A percentile compares a stretch with the other conserved stretches of the same genome.
phyloP scores from a whole-genome alignment of 2,888 invertebrate species.

The Andrena chrysosceles region DNA sequence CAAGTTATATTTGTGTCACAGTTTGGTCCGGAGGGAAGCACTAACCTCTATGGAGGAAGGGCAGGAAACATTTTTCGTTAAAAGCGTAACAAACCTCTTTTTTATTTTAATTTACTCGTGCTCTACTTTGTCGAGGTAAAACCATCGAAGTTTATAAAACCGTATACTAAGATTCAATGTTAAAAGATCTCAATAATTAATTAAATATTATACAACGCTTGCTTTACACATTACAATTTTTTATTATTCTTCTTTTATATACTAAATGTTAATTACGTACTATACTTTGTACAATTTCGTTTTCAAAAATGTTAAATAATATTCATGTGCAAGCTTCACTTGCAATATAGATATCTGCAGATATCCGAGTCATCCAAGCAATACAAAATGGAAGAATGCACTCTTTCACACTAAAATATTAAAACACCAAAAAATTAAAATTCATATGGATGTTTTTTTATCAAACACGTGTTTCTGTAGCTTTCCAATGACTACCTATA shows the following conservation, averaged over 20 bases:
- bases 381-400: too few species aligned
- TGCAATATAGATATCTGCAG: too few species aligned
- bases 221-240: neutral
- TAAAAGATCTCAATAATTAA: neutral
- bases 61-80: conserved; percentile 29
- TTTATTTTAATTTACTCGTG: conserved; percentile 1
- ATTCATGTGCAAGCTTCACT: too few species aligned
- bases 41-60: conserved; percentile 11
- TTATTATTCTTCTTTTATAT: neutral
- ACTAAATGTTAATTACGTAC: too few species aligned
- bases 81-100: conserved; percentile 3
- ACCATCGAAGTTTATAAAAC: neutral
- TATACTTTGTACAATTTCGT: too few species aligned
- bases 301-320: too few species aligned
- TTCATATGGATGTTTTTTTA: neutral
- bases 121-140: neutral
- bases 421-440: too few species aligned
- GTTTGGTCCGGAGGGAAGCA: conserved; percentile 44
- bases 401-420: too few species aligned
- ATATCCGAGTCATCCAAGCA: too few species aligned
- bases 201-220: neutral
- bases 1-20: conserved; percentile 50
- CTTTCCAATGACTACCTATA: neutral
- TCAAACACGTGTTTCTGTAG: neutral
- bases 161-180: neutral